A percentile compares a stretch with the other conserved stretches of the same genome.
phyloP scores from a whole-genome alignment of 2,113 vertebrate genomes.

The Trematocara stigmaticum region DNA sequence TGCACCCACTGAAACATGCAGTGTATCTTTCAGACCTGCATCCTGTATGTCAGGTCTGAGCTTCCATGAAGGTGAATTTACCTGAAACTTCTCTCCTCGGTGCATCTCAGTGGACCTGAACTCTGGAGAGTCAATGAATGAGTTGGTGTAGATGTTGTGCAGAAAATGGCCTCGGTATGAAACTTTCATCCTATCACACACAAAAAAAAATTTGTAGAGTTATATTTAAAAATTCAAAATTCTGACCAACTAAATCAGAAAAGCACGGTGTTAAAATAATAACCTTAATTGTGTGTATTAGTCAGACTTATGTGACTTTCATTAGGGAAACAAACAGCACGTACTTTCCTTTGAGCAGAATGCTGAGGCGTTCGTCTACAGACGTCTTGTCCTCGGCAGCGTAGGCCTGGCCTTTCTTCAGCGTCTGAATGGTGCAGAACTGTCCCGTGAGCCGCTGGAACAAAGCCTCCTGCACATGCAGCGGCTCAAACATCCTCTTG shows the following conservation, averaged over 20 bases:
- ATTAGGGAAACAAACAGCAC: conserved; percentile 37
- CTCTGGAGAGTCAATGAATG: conserved; percentile 98
- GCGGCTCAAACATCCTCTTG: conserved; percentile 92
- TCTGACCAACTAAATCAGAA: neutral
- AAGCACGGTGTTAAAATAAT: neutral
- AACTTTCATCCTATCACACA: conserved; percentile 90
- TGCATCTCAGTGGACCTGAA: conserved; percentile 96
- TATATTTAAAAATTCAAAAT: neutral
- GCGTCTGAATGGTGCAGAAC: conserved; percentile 90
- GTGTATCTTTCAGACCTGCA: neutral
- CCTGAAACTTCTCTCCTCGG: conserved; percentile 96
- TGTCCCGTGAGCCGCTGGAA: conserved; percentile 93
- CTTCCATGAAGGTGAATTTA: conserved; percentile 47
- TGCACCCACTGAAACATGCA: neutral
- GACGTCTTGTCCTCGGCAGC: conserved; percentile 95
- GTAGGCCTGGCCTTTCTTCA: conserved; percentile 89
- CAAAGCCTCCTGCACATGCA: conserved; percentile 87
- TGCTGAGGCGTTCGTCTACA: conserved; percentile 92
- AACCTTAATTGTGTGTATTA: fast-evolving
- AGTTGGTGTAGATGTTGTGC: conserved; percentile 97
- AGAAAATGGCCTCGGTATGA: conserved; percentile 96
- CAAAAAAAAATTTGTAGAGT: neutral
- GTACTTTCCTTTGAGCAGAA: conserved; percentile 95
- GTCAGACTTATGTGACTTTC: neutral
- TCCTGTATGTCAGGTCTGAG: neutral